Conservation (phyloP, 2,113 vertebrate genomes). For the Grammomys dolichurus region DNA sequence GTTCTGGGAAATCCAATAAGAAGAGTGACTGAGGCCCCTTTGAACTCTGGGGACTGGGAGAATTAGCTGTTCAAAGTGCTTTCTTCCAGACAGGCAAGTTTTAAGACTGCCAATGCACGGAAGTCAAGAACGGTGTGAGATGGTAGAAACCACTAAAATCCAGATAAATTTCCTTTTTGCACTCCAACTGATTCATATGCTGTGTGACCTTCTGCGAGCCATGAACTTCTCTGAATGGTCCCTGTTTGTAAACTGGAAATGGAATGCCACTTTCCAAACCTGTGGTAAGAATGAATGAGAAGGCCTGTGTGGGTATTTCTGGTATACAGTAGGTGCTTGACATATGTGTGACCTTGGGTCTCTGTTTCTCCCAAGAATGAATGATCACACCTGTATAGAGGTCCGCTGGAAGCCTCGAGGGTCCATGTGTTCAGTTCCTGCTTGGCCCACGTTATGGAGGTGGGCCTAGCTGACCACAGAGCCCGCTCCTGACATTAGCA, state of each 20-base stretch:
- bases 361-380: background rate
- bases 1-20: background rate
- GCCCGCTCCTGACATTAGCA: background rate
- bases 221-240: background rate
- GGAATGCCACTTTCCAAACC: background rate
- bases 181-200: background rate
- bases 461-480: background rate
- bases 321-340: background rate
- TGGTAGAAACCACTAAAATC: background rate
- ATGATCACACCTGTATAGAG: background rate
- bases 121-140: background rate
- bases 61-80: background rate
- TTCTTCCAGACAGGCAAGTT: background rate
- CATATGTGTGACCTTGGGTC: background rate
- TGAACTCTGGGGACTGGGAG: background rate
- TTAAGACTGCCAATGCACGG: background rate
- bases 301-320: background rate
- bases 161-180: background rate
- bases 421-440: background rate
- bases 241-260: background rate
- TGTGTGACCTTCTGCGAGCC: background rate
- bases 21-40: background rate
- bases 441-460: background rate
- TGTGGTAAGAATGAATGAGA: background rate
- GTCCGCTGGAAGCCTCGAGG: background rate